phyloP scores from a whole-genome alignment of 2,797 vertebrate genomes.

The Hipposideros larvatus region DNA sequence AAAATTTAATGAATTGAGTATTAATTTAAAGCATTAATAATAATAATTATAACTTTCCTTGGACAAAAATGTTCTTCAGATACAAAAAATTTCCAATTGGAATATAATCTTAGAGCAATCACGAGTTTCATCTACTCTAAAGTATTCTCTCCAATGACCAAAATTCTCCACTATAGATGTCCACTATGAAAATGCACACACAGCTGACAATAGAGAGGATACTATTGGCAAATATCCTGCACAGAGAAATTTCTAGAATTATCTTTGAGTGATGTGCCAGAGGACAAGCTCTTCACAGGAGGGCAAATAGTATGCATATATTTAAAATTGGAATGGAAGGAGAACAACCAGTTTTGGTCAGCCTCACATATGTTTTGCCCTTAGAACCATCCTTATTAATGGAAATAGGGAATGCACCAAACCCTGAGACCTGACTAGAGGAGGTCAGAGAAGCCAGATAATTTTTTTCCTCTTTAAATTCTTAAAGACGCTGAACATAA shows the following conservation, averaged over 20 bases:
- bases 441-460: neutral
- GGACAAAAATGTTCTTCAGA: neutral
- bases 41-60: neutral
- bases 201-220: neutral
- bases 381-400: no score
- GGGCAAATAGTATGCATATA: neutral
- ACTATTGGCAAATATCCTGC: neutral
- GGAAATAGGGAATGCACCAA: neutral
- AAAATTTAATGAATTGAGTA: neutral
- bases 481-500: neutral
- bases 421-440: neutral
- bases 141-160: neutral
- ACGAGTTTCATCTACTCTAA: neutral
- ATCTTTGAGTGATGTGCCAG: neutral
- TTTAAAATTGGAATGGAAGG: neutral
- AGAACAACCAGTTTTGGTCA: neutral
- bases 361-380: neutral
- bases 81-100: neutral
- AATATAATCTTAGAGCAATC: neutral
- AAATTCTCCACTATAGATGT: neutral
- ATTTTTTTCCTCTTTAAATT: neutral
- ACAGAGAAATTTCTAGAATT: neutral
- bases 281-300: neutral
- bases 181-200: neutral
- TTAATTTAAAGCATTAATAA: conserved; percentile 19